phyloP scores from a whole-genome alignment of 1,140 invertebrate species.

The Fopius arisanus region DNA sequence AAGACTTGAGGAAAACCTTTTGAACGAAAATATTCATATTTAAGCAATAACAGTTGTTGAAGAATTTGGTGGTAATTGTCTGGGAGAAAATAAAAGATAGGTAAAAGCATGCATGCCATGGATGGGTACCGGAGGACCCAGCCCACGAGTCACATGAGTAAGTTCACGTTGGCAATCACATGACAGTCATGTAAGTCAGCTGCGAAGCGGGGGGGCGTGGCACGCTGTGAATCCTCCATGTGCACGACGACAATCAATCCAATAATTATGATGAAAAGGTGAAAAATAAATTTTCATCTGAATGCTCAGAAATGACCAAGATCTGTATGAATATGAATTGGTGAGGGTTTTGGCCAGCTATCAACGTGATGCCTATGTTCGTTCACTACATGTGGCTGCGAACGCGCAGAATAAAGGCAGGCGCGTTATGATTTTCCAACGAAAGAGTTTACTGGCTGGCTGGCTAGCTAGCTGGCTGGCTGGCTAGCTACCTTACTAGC shows the following conservation, averaged over 20 bases:
- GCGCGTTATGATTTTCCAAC: constrained; percentile 26
- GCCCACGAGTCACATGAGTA: constrained; percentile 56
- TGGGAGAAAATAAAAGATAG: too few relatives aligned
- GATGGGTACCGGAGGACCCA: constrained; percentile 3
- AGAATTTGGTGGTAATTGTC: too few relatives aligned
- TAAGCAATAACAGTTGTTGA: too few relatives aligned
- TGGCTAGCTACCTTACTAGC: too few relatives aligned
- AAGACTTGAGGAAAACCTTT: not conserved
- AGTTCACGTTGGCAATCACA: constrained; percentile 60
- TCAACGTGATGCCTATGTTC: not conserved
- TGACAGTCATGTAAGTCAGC: constrained; percentile 57
- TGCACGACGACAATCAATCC: not conserved
- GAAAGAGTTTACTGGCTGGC: constrained; percentile 4
- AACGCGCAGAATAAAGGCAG: constrained; percentile 13
- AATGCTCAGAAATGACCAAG: not conserved
- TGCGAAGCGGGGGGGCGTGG: constrained; percentile 39
- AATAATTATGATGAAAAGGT: not conserved
- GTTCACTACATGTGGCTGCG: not conserved
- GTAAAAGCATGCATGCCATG: too few relatives aligned
- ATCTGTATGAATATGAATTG: not conserved
- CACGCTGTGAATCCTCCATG: constrained; percentile 19
- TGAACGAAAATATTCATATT: not conserved
- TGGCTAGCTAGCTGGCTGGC: too few relatives aligned
- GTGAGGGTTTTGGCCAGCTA: constrained; percentile 11
- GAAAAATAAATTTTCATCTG: not conserved